Conservation (phyloP, 2,797 vertebrate species). For the Tapera naevia region DNA sequence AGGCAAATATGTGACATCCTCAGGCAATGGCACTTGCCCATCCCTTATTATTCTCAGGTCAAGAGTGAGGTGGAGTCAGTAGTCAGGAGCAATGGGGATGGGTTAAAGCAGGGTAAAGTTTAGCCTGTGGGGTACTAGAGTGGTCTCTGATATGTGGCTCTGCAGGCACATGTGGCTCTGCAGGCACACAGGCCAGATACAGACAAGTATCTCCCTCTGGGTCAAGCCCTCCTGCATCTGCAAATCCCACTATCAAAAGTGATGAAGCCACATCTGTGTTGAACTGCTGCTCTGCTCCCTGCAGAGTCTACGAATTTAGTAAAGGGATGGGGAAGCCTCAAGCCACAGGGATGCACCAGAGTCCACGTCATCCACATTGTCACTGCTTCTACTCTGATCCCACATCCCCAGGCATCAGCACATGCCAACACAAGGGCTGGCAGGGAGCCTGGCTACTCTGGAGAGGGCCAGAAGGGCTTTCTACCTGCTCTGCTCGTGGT, state of each 20-base stretch:
- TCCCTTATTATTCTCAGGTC: not conserved
- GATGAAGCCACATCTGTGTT: not conserved
- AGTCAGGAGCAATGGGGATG: too few relatives aligned
- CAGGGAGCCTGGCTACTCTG: not conserved
- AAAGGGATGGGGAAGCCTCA: not conserved
- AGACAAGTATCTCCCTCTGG: too few relatives aligned
- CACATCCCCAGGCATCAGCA: not conserved
- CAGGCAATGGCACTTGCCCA: not conserved
- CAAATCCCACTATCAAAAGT: not conserved
- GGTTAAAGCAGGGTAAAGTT: too few relatives aligned
- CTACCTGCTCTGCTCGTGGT: not conserved
- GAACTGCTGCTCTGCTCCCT: not conserved
- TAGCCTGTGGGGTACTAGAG: too few relatives aligned
- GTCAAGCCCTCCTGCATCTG: not conserved
- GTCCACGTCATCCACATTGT: not conserved
- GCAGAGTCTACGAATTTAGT: not conserved
- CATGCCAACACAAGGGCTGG: not conserved
- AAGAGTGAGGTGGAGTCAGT: not conserved
- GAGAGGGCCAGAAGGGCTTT: not conserved
- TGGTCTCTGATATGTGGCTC: too few relatives aligned
- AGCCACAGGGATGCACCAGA: not conserved
- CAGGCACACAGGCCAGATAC: too few relatives aligned
- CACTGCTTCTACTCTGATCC: not conserved
- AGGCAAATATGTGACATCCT: not conserved
- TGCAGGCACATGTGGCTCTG: too few relatives aligned